Percentiles rank a stretch among this genome's conserved stretches.
These are phyloP conservation scores for Drosophila nigricruria DNA, from an alignment of 2,888 invertebrate genomes.

Conservation along the genomic window DNA sequence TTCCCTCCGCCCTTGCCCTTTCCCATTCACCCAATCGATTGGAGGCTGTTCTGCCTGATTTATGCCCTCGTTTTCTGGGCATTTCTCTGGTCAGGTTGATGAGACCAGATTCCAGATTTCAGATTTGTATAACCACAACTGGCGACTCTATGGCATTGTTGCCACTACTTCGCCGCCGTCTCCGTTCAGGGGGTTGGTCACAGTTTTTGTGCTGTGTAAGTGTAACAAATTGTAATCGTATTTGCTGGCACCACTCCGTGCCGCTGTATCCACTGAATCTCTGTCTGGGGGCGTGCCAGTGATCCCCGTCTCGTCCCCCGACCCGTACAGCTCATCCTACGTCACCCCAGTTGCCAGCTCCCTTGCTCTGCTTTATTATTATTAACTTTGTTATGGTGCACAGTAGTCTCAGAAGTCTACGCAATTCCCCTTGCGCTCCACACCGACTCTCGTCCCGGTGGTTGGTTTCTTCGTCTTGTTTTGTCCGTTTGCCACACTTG, in stretches of 20 bases:
- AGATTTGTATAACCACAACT: constrained; percentile 72
- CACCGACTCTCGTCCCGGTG: constrained; percentile 4
- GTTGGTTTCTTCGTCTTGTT: constrained; percentile 36
- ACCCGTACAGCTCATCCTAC: constrained; percentile 13
- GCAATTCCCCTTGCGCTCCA: constrained; percentile 21
- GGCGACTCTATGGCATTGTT: constrained; percentile 71
- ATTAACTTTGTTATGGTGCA: constrained; percentile 77
- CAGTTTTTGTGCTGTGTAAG: constrained; percentile 77
- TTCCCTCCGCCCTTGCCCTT: constrained; percentile 5
- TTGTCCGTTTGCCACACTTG: constrained; percentile 62
- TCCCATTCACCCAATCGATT: constrained; percentile 54
- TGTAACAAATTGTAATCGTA: constrained; percentile 79
- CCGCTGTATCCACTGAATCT: constrained; percentile 42
- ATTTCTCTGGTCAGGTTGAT: constrained; percentile 72
- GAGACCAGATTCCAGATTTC: constrained; percentile 60
- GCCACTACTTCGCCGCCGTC: constrained; percentile 5
- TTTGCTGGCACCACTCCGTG: constrained; percentile 57
- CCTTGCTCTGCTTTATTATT: constrained; percentile 66
- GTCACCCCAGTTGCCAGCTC: constrained; percentile 2
- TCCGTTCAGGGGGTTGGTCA: constrained; percentile 34
- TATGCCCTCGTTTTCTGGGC: constrained; percentile 64
- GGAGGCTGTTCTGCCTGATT: constrained; percentile 60
- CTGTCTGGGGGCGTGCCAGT: constrained; percentile 51
- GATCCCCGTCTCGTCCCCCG: constrained; percentile 19
- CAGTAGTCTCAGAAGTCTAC: constrained; percentile 57